These are phyloP conservation scores for Semotilus atromaculatus DNA, from an alignment of 2,797 vertebrate species.

Conservation along the genomic window DNA sequence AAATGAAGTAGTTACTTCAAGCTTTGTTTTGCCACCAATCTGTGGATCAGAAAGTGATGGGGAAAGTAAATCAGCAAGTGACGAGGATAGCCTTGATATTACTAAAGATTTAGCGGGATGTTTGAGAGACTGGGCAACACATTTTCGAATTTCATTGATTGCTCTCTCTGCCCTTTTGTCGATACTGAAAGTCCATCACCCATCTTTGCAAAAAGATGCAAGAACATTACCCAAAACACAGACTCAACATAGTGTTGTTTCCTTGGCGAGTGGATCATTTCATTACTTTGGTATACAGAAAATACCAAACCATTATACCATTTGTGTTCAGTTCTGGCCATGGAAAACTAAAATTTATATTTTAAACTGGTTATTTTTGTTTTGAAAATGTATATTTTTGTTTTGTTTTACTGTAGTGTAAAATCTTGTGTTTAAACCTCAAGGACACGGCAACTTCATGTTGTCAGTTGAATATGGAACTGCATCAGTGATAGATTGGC, in stretches of 20 bases:
- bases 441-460: too few relatives aligned
- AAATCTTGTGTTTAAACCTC: too few relatives aligned
- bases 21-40: slow-evolving; percentile 19
- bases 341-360: too few relatives aligned
- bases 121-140: slow-evolving; percentile 1
- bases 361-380: too few relatives aligned
- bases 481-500: too few relatives aligned
- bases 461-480: too few relatives aligned
- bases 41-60: neutral
- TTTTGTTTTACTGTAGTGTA: too few relatives aligned
- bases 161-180: slow-evolving; percentile 15
- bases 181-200: neutral
- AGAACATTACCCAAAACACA: slow-evolving; percentile 8
- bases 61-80: slow-evolving; percentile 8
- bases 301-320: too few relatives aligned
- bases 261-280: neutral
- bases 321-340: too few relatives aligned
- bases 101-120: neutral
- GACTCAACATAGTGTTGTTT: neutral
- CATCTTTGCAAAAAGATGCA: neutral
- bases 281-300: neutral
- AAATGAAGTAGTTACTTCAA: neutral
- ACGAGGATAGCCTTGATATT: neutral
- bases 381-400: too few relatives aligned
- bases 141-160: slow-evolving; percentile 3